Evolutionary conservation across 2,797 vertebrate genomes (phyloP).

Genomic region (Hapalemur alaotrensis): DNA sequence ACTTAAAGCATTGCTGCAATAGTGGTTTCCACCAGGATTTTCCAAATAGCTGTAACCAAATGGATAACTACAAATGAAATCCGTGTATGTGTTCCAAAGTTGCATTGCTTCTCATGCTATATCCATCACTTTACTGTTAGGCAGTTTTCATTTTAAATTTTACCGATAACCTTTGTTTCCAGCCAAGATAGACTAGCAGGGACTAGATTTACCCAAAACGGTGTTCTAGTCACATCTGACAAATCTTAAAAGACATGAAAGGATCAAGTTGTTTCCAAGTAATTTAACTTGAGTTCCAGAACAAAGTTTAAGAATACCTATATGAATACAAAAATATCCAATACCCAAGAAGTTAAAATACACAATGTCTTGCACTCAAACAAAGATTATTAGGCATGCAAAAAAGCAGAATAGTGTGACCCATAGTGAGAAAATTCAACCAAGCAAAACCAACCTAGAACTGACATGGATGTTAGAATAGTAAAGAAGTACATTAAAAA

Average conservation of each 20-base stretch:
- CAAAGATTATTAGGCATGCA: neutral
- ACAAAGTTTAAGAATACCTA: conserved; percentile 9
- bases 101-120: neutral
- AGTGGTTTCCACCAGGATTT: neutral
- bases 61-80: neutral
- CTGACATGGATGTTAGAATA: neutral
- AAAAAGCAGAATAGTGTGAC: neutral
- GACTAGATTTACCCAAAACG: neutral
- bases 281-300: neutral
- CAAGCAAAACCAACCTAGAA: neutral
- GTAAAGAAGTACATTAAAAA: neutral
- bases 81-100: neutral
- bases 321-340: neutral
- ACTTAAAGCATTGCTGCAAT: neutral
- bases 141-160: neutral
- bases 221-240: neutral
- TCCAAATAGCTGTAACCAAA: neutral
- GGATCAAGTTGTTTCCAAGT: neutral
- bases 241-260: neutral
- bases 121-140: neutral
- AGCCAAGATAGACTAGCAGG: neutral
- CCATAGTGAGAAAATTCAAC: neutral
- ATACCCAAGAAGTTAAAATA: neutral
- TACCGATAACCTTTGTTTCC: neutral
- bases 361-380: neutral